Conservation (phyloP, 2,113 vertebrate species). For the Campylomormyrus numenius region DNA sequence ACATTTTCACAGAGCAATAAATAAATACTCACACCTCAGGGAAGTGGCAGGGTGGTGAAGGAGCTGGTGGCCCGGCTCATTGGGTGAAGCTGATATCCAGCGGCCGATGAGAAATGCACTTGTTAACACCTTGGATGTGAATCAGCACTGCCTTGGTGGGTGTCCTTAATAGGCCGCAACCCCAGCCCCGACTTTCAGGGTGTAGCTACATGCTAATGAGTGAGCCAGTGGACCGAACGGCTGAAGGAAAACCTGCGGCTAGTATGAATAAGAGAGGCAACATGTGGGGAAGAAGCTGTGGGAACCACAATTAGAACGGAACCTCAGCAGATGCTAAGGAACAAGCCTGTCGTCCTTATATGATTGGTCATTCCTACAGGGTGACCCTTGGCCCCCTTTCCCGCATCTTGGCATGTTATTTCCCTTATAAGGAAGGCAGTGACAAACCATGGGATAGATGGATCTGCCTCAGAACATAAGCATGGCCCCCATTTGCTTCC, state of each 20-base stretch:
- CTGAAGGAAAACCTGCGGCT: neutral
- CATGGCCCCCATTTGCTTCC: neutral
- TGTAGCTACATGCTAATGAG: neutral
- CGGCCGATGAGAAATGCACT: neutral
- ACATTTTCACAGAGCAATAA: neutral
- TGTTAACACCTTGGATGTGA: neutral
- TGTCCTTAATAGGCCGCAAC: neutral
- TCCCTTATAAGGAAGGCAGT: neutral
- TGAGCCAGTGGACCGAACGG: neutral
- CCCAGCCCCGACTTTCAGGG: neutral
- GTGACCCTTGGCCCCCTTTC: neutral
- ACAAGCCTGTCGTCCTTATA: neutral
- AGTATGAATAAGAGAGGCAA: neutral
- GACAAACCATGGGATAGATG: neutral
- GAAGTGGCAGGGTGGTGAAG: neutral
- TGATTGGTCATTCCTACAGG: neutral
- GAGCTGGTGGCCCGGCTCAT: neutral
- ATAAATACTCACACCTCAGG: neutral
- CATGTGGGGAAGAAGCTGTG: neutral
- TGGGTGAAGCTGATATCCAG: neutral
- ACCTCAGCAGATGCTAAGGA: neutral
- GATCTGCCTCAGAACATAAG: neutral
- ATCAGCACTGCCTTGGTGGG: neutral
- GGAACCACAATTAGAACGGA: neutral
- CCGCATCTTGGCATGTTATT: neutral